Base-by-base conservation (phyloP, 1,140 invertebrate genomes). In the Melanaphis sacchari region DNA sequence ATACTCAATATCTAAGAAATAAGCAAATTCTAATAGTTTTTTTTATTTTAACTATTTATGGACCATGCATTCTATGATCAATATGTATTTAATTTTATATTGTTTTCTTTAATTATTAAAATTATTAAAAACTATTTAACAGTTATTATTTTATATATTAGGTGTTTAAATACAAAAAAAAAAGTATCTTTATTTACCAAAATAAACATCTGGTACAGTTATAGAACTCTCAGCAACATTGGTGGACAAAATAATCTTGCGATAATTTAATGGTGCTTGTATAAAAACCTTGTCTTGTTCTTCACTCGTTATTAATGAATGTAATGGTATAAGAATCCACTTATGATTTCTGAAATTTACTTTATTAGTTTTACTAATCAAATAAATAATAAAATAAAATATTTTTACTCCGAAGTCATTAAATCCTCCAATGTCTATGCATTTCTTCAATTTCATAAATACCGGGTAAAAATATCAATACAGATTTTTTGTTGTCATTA, bases 181-280 rank as follows among this genome's bases (percentile, higher is more conserved):
- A 40, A 82, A 18, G 76, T 52, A 96, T 94, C 93, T 93, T 41
- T 66, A 95, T 93, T 66, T 90, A 95, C 96, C 98, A 96, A 98
- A 99, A 95, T 97, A 97, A 49, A 99, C 97, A 95, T 99, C 98
- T 52, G 98, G 97, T 54, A 99, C 98, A 11, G 99, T 99, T 88
- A 99, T 98, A 43, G 98, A 99, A 95, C 98, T 99, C 95, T 99
- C 99, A 0, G 99, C 98, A 94, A 99, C 99, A 95, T 99, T 99
- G 15, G 99, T 99, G 0, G 98, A 96, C 3, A 99, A 95, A 95
- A 99, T 99, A 94, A 99, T 96, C 95, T 99, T 99, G 88, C 98
- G 95, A 59, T 95, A 95, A 2, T 96, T 96, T 0, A 94, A 87
- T 40, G 96, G 95, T 8, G 96, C 94, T 24, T 95, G 94, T 26